A percentile compares a stretch with the other conserved stretches of the same genome.
Conservation (phyloP, 2,797 vertebrate species). For the Anas acuta region DNA sequence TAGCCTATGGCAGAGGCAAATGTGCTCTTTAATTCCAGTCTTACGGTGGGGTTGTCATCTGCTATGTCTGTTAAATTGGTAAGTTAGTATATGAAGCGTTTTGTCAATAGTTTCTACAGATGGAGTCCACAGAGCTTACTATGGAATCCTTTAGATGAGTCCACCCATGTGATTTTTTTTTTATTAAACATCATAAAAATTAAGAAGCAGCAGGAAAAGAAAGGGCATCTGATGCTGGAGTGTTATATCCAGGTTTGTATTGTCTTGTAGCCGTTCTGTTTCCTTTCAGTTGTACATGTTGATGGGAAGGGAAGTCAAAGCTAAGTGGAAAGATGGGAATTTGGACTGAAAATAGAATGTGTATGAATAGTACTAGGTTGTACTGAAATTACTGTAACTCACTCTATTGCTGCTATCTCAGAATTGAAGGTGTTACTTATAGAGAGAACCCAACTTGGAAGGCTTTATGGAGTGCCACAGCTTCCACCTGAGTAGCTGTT, state of each 20-base stretch:
- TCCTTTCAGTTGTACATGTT: neutral
- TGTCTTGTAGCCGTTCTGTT: neutral
- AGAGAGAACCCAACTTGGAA: neutral
- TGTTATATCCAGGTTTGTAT: neutral
- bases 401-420: neutral
- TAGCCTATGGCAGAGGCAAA: neutral
- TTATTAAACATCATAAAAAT: neutral
- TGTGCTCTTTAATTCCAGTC: neutral
- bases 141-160: neutral
- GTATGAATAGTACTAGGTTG: neutral
- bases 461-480: neutral
- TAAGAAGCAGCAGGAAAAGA: neutral
- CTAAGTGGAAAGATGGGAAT: neutral
- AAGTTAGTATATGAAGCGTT: neutral
- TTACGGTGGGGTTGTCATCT: neutral
- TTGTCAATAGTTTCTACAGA: slow-evolving; percentile 2
- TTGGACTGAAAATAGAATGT: neutral
- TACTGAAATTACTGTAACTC: neutral
- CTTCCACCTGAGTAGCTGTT: neutral
- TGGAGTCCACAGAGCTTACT: neutral
- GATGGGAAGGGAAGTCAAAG: neutral
- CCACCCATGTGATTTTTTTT: neutral
- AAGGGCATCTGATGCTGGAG: neutral
- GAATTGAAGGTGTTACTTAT: neutral
- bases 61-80: neutral